These are phyloP conservation scores for Aelia acuminata DNA, from an alignment of 2,888 invertebrate species.

Conservation along the genomic window DNA sequence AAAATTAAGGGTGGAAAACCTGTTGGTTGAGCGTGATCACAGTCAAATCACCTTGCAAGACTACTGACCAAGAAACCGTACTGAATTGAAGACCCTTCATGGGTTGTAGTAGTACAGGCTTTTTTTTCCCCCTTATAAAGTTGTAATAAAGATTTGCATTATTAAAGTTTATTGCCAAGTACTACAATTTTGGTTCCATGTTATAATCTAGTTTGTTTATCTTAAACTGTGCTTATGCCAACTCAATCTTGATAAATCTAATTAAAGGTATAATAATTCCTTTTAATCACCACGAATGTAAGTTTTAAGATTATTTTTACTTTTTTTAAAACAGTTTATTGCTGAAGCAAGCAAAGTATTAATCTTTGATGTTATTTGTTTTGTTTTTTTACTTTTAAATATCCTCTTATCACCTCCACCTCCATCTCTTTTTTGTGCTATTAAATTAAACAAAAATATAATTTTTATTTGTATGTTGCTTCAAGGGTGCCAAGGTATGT, in stretches of 20 bases:
- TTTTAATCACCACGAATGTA: neutral
- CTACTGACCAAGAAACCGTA: too few species aligned
- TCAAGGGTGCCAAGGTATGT: constrained; percentile 78
- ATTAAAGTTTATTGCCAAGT: too few species aligned
- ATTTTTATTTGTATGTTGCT: constrained; percentile 65
- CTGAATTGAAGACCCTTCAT: too few species aligned
- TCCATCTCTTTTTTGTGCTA: neutral
- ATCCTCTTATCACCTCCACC: neutral
- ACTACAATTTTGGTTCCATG: neutral
- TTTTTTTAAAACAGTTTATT: neutral
- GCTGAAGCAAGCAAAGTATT: neutral
- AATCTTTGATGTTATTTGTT: neutral
- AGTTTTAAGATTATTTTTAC: neutral
- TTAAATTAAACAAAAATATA: constrained; percentile 49
- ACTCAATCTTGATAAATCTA: neutral
- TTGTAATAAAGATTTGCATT: neutral
- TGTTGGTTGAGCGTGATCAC: too few species aligned
- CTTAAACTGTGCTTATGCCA: neutral
- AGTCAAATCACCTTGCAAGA: too few species aligned
- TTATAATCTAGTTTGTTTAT: neutral
- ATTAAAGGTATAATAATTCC: neutral
- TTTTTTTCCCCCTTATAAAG: neutral
- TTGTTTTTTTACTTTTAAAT: constrained; percentile 41
- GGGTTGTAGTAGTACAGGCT: too few species aligned
- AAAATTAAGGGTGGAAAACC: too few species aligned